phyloP scores from a whole-genome alignment of 2,797 vertebrate genomes.

The Thunnus albacares region DNA sequence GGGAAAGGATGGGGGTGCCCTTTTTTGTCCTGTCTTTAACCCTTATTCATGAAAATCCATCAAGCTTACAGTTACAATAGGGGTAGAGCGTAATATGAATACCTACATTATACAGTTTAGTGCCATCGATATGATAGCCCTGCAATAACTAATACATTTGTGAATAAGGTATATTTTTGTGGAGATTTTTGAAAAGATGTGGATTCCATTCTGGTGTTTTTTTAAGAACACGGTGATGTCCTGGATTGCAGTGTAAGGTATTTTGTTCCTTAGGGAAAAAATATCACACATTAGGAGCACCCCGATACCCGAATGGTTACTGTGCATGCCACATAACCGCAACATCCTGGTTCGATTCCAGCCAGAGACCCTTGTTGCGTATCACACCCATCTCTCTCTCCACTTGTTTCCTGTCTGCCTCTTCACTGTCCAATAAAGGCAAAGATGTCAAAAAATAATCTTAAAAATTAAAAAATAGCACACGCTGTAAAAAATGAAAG shows the following conservation, averaged over 20 bases:
- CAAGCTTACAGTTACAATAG: neutral
- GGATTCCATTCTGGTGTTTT: neutral
- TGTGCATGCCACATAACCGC: no score
- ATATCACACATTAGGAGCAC: no score
- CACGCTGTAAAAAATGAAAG: neutral
- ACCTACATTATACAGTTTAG: neutral
- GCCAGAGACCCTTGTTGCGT: no score
- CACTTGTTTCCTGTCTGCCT: no score
- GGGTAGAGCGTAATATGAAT: neutral
- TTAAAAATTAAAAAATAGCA: neutral
- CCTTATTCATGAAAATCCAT: neutral
- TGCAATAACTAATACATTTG: neutral
- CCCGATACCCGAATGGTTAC: no score
- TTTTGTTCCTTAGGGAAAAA: slow-evolving; percentile 10
- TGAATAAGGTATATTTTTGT: slow-evolving; percentile 2
- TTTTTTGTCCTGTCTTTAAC: neutral
- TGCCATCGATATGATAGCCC: neutral
- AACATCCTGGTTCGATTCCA: no score
- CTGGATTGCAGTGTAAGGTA: neutral
- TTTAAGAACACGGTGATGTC: slow-evolving; percentile 9
- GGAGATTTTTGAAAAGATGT: neutral
- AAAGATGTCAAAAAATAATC: no score
- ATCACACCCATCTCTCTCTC: no score
- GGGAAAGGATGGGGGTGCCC: neutral
- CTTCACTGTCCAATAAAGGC: no score